phyloP scores from a whole-genome alignment of 2,797 vertebrate genomes.

The Enteromius thamalakanensis region DNA sequence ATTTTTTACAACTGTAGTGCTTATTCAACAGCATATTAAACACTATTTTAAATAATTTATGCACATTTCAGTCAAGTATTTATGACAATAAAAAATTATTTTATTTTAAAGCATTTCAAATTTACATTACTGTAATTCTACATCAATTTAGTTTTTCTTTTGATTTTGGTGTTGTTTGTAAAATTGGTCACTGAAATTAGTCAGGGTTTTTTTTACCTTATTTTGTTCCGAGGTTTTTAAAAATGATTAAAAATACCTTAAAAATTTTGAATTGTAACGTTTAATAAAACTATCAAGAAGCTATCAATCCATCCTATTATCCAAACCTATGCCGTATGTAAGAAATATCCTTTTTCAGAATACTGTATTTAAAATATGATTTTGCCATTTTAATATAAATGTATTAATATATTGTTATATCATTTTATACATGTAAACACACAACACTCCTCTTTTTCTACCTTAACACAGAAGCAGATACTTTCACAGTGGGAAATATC shows the following conservation, averaged over 20 bases:
- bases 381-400: neutral
- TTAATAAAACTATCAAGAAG: neutral
- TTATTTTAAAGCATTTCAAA: neutral
- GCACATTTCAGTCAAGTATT: neutral
- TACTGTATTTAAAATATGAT: neutral
- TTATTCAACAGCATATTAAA: neutral
- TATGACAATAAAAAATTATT: neutral
- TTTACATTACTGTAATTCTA: neutral
- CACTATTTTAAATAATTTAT: neutral
- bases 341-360: neutral
- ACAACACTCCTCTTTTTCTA: too few species aligned
- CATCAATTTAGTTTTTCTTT: neutral
- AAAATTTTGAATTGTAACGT: neutral
- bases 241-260: neutral
- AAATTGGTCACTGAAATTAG: neutral
- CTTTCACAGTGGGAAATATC: neutral
- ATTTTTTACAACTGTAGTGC: neutral
- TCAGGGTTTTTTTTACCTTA: neutral
- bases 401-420: too few species aligned
- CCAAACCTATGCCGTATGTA: neutral
- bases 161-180: neutral
- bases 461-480: too few species aligned
- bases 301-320: neutral
- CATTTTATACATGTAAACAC: too few species aligned
- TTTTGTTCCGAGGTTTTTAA: neutral